A percentile compares a stretch with the other conserved stretches of the same genome.
Conservation (phyloP, 2,113 vertebrate species). For the Chelonoidis abingdonii region DNA sequence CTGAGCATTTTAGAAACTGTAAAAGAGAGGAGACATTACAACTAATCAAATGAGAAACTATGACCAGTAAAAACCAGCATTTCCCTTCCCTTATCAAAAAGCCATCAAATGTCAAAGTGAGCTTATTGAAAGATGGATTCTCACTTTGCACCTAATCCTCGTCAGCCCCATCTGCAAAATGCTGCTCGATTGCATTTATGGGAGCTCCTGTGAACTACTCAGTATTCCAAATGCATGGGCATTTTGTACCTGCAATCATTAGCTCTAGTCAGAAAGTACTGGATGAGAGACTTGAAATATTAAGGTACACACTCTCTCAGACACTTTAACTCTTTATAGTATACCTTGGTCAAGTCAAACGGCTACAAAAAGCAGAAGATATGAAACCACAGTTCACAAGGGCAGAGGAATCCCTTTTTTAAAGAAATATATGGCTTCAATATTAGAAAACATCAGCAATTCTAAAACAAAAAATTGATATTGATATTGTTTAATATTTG, state of each 20-base stretch:
- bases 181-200: background rate
- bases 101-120: background rate
- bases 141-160: background rate
- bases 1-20: background rate
- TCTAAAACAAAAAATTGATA: background rate
- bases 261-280: background rate
- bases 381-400: background rate
- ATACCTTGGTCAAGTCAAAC: slow-evolving; percentile 18
- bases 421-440: background rate
- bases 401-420: background rate
- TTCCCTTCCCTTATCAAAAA: background rate
- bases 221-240: background rate
- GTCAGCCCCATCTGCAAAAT: background rate
- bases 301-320: background rate
- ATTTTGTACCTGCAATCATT: background rate
- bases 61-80: background rate
- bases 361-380: slow-evolving; percentile 8
- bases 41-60: background rate
- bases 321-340: slow-evolving; percentile 7
- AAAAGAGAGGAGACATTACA: background rate
- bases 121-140: background rate
- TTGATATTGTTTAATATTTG: background rate
- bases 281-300: background rate
- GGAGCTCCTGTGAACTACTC: fast-evolving
- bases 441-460: background rate